Base-by-base conservation (phyloP, 2,113 vertebrate genomes). In the Triplophysa siluroides region DNA sequence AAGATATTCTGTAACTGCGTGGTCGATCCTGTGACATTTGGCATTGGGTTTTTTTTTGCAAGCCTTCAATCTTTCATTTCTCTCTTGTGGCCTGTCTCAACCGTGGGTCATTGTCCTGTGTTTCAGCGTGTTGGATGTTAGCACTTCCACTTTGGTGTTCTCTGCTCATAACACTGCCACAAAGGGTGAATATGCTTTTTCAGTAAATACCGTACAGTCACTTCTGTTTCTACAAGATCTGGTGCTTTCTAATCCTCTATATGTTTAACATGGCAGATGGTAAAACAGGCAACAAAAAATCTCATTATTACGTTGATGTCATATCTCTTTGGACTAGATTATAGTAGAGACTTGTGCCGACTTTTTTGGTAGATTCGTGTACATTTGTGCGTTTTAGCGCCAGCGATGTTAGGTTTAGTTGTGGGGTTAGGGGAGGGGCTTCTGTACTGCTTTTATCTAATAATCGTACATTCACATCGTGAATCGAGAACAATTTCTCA, bases 41-140 rank as follows among this genome's bases (percentile, higher is more conserved):
- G 33, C 58, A 78, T 82, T 69, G 74, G 60, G n/a, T n/a, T 85
- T 84, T 33, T 33, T 45, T 87, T 29, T 87, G 86, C 84, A 52
- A 74, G 80, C 67, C 83, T 86, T 71, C 56, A 78, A 73, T 83
- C 84, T 92, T 91, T 92, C 90, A 87, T 90, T 92, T 92, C 90
- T 88, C 83, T 83, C 88, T 92, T 90, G 80, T 82, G 78, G 18
- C 58, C 82, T 87, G 90, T 83, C 85, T 88, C 87, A 82, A 86
- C 80, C 84, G 85, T 87, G 85, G 85, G 86, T 86, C 72, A 83
- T 88, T 90, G 87, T 89, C 83, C 80, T 76, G 8, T 83, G 86
- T 81, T 16, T 54, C 63, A 8, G 21, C 4, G 38, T 24, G 78
- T 54, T 78, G 65, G 23, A 38, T 26, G 9, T 14, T 43, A 38